Evolutionary conservation across 2,888 invertebrate genomes (phyloP).

Genomic region (Subacronicta megacephala): DNA sequence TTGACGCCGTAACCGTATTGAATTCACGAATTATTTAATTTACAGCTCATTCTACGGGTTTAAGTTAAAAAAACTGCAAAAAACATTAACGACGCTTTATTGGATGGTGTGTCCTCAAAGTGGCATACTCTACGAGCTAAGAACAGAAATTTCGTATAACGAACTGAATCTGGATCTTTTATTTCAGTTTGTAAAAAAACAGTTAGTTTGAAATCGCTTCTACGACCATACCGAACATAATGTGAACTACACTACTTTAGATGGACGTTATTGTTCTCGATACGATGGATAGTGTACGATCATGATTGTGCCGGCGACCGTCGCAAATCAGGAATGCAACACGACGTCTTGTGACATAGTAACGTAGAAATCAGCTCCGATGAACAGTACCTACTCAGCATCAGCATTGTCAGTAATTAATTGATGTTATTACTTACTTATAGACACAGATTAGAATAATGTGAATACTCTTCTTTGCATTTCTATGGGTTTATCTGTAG

Average conservation of each 20-base stretch:
- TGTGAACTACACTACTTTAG: slow-evolving; percentile 12
- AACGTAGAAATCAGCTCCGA: slow-evolving; percentile 22
- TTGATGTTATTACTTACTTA: not conserved
- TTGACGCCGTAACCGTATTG: slow-evolving; percentile 9
- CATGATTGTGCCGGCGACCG: slow-evolving; percentile 45
- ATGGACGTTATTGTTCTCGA: slow-evolving; percentile 30
- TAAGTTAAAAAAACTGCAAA: not conserved
- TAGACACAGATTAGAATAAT: not conserved
- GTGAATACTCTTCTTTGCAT: not conserved
- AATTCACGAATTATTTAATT: slow-evolving; percentile 8
- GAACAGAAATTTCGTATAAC: not conserved
- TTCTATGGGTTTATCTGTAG: not conserved
- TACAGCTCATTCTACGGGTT: not conserved
- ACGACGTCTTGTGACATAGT: slow-evolving; percentile 40
- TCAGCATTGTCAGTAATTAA: not conserved
- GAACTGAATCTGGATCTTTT: not conserved
- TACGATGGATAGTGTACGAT: slow-evolving; percentile 32
- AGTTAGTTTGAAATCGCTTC: not conserved
- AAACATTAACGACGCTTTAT: too few relatives aligned
- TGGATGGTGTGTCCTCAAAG: too few relatives aligned
- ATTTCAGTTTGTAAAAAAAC: too few relatives aligned
- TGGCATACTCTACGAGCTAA: too few relatives aligned
- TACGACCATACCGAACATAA: not conserved
- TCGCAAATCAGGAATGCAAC: slow-evolving; percentile 58
- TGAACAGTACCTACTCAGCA: slow-evolving; percentile 17